phyloP scores from a whole-genome alignment of 1,140 invertebrate genomes.

The Drosophila novamexicana region DNA sequence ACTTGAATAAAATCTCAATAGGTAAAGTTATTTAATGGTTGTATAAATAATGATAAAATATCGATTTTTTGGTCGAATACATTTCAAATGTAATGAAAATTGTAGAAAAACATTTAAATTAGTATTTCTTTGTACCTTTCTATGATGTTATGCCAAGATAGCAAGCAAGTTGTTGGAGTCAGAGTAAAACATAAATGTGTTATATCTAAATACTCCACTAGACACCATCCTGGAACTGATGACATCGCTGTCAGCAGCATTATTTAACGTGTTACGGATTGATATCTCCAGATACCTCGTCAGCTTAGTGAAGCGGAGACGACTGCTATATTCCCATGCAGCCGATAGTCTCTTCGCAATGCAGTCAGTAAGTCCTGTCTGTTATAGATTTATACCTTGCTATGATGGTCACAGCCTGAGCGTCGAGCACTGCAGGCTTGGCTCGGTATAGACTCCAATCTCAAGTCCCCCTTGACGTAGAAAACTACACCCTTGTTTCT shows the following conservation, averaged over 20 bases:
- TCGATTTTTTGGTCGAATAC: too few relatives aligned
- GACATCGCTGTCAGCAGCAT: not conserved
- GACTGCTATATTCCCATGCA: too few relatives aligned
- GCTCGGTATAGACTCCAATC: not conserved
- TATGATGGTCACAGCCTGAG: conserved; percentile 4
- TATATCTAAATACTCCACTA: not conserved
- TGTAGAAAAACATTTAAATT: too few relatives aligned
- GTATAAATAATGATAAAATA: too few relatives aligned
- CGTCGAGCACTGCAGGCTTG: conserved; percentile 8
- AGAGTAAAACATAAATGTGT: not conserved
- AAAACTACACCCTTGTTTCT: conserved; percentile 17
- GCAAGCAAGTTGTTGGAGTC: not conserved
- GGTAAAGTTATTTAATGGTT: too few relatives aligned
- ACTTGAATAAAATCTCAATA: too few relatives aligned
- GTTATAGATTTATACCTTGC: conserved; percentile 5
- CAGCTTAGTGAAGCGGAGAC: conserved; percentile 1
- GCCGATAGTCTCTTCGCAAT: too few relatives aligned
- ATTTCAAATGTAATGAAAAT: too few relatives aligned
- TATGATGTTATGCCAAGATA: not conserved
- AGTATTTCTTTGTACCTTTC: not conserved
- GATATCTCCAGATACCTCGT: conserved; percentile 1
- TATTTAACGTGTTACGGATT: not conserved
- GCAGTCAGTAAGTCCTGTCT: too few relatives aligned
- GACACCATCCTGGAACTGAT: not conserved
- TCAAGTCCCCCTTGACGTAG: conserved; percentile 14